A percentile compares a stretch with the other conserved stretches of the same genome.
phyloP scores from a whole-genome alignment of 2,888 invertebrate genomes.

The Rhyacophila evoluta region DNA sequence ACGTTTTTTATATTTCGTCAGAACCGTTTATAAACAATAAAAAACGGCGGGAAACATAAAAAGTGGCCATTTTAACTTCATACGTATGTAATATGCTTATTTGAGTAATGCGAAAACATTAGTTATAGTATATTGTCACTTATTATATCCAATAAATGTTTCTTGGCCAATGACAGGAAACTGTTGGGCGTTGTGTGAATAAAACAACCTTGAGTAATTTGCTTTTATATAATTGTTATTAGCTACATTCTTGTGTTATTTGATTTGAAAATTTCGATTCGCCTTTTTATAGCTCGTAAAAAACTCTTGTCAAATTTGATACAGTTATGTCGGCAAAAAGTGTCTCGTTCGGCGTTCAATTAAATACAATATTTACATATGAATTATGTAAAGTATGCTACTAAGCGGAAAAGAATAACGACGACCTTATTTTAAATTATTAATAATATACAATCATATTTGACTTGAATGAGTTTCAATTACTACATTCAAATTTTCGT shows the following conservation, averaged over 20 bases:
- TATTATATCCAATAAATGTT: conserved; percentile 2
- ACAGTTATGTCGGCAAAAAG: background rate
- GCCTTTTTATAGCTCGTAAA: background rate
- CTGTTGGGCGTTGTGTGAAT: conserved; percentile 12
- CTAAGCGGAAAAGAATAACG: background rate
- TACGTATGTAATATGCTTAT: background rate
- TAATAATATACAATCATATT: no score
- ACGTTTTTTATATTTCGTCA: background rate
- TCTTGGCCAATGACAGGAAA: conserved; percentile 19
- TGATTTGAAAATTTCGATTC: background rate
- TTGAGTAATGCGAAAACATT: background rate
- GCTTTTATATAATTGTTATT: background rate
- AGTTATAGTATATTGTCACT: conserved; percentile 19
- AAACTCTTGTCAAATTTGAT: background rate
- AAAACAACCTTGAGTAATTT: conserved; percentile 1
- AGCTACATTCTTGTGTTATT: background rate
- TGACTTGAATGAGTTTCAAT: no score
- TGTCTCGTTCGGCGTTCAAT: background rate
- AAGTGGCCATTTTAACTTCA: background rate
- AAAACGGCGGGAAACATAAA: conserved; percentile 1
- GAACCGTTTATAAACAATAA: background rate
- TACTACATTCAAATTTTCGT: no score
- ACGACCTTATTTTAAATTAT: background rate
- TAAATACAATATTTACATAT: conserved; percentile 9
- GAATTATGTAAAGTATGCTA: background rate